phyloP scores from a whole-genome alignment of 1,140 invertebrate species.

The Delia radicum region DNA sequence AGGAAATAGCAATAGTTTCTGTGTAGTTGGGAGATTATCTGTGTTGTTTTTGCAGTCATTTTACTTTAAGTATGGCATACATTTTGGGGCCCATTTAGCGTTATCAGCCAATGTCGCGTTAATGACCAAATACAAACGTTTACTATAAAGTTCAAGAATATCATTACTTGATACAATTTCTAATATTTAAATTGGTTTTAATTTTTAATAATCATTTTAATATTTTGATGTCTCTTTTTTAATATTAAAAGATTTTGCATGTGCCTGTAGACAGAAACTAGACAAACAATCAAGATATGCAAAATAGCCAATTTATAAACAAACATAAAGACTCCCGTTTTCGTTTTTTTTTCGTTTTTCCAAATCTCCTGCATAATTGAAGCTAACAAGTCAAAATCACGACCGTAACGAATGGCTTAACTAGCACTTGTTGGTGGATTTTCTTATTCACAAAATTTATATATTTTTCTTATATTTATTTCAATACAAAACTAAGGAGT shows the following conservation, averaged over 20 bases:
- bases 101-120: no score
- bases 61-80: no score
- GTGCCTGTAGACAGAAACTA: background rate
- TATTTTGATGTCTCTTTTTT: background rate
- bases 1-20: no score
- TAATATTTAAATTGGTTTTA: no score
- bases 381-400: constrained; percentile 1
- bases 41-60: no score
- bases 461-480: background rate
- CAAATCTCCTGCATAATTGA: constrained; percentile 9
- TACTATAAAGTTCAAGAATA: no score
- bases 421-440: background rate
- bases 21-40: no score
- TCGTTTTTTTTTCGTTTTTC: no score
- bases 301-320: constrained; percentile 16
- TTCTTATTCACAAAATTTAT: background rate
- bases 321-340: background rate
- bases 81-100: no score
- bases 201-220: no score
- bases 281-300: constrained; percentile 14
- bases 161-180: no score
- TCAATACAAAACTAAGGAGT: background rate
- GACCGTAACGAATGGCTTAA: background rate
- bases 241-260: background rate
- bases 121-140: no score